Base-by-base conservation (phyloP, 2,888 invertebrate species). In the Limulus polyphemus region DNA sequence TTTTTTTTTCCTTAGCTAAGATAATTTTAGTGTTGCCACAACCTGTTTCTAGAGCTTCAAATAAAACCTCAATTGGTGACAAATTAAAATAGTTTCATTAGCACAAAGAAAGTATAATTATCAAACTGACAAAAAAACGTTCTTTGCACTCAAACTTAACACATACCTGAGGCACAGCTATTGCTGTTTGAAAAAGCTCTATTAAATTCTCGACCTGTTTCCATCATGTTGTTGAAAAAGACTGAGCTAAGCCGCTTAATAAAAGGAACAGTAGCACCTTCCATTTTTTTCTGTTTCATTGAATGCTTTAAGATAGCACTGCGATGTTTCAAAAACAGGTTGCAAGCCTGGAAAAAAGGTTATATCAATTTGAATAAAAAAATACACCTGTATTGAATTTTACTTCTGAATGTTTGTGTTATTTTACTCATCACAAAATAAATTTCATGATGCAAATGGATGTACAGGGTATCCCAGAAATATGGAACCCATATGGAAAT, bases 231-330 rank as follows among this genome's bases (percentile, higher is more conserved):
- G 69, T 86, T 85, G 75, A 91, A 91, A 73, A 90, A 90, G 16
- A 90, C 86, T 69, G 86, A 85, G 46, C 88, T 86, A 63, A 91
- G 82, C 76, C 88, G 85, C 71, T 84, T 83, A 48, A 90, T 84
- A 71, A 91, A 92, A 67, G 83, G 82, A 59, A 84, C 82, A 46
- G 87, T 88, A 4, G 89, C 84, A 47, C 89, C 89, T 58, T 78
- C 77, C 63, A 77, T 73, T 70, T 77, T 77, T 60, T 92, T 84
- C 70, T 86, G 84, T 74, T 88, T 87, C 52, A 89, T 81, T 71
- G 87, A 87, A 58, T 86, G 85, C 75, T 87, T 88, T 48, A 90
- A 58, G 60, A 89, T 85, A 65, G 86, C 87, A 73, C 86, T 88
- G 73, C 90, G 87, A 63, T 90, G 82, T 72, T 85, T 84, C 62